These are phyloP conservation scores for Diadema setosum DNA, from an alignment of 35 echinoderm and acorn worm species.

Conservation along the genomic window DNA sequence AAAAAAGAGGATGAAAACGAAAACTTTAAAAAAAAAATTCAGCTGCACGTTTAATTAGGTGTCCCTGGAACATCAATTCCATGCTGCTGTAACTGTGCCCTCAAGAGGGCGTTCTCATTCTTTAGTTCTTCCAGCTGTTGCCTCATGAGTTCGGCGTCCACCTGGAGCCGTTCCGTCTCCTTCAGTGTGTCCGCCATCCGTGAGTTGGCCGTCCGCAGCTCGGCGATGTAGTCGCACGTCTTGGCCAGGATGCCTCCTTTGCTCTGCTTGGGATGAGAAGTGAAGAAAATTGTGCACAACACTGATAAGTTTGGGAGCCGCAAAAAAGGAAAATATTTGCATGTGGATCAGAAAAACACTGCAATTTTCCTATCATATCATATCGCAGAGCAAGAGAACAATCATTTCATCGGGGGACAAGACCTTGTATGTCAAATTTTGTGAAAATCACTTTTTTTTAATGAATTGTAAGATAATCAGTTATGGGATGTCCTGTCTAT, in stretches of 20 bases:
- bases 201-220: slow-evolving; percentile 51
- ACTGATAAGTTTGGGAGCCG: no score
- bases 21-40: background rate
- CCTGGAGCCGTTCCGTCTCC: slow-evolving; percentile 67
- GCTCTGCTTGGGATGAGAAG: no score
- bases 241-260: slow-evolving; percentile 93
- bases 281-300: no score
- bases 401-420: no score
- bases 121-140: slow-evolving; percentile 91
- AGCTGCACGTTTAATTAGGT: background rate
- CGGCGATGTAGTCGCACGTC: slow-evolving; percentile 85
- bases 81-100: slow-evolving; percentile 75
- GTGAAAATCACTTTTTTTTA: no score
- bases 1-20: background rate
- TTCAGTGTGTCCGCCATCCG: slow-evolving; percentile 85
- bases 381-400: no score
- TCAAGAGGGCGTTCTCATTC: slow-evolving; percentile 79
- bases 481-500: no score
- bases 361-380: no score
- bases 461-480: no score
- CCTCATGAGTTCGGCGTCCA: slow-evolving; percentile 68
- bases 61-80: slow-evolving; percentile 33
- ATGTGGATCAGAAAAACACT: no score
- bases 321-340: no score
- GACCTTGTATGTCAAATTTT: no score